phyloP scores from a whole-genome alignment of 2,113 vertebrate genomes.

The Halichoerus grypus region DNA sequence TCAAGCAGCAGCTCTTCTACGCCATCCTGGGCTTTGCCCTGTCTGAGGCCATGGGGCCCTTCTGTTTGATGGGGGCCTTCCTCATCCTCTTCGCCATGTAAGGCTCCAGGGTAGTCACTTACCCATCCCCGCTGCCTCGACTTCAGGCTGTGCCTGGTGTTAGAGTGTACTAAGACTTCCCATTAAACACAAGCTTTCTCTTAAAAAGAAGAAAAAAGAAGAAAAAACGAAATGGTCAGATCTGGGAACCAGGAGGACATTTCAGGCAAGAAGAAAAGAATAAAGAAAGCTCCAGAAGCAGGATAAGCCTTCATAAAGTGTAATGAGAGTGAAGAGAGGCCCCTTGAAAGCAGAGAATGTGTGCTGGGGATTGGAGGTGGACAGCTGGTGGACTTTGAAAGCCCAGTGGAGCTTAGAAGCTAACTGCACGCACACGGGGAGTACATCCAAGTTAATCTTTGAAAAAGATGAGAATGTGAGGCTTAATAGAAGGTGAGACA shows the following conservation, averaged over 20 bases:
- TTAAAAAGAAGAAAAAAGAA: background rate
- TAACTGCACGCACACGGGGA: background rate
- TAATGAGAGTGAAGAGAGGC: background rate
- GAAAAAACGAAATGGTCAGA: background rate
- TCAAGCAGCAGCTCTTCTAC: slow-evolving; percentile 84
- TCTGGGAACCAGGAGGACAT: background rate
- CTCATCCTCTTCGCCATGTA: slow-evolving; percentile 85
- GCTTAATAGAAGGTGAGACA: background rate
- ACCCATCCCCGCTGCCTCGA: background rate
- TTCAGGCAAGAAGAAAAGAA: background rate
- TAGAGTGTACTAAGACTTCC: background rate
- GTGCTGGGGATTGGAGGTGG: background rate
- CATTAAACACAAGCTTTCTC: background rate
- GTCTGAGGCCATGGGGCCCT: slow-evolving; percentile 83
- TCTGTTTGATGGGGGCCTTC: slow-evolving; percentile 85
- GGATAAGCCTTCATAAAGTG: background rate
- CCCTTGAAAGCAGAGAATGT: background rate
- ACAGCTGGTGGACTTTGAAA: background rate
- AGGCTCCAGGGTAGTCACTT: slow-evolving; percentile 33
- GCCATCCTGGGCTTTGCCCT: slow-evolving; percentile 83
- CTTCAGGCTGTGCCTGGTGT: background rate
- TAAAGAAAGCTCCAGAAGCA: background rate
- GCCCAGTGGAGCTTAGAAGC: background rate
- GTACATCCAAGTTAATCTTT: background rate
- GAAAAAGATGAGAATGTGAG: background rate